These are phyloP conservation scores for Myxocyprinus asiaticus DNA, from an alignment of 2,113 vertebrate species.

Conservation along the genomic window DNA sequence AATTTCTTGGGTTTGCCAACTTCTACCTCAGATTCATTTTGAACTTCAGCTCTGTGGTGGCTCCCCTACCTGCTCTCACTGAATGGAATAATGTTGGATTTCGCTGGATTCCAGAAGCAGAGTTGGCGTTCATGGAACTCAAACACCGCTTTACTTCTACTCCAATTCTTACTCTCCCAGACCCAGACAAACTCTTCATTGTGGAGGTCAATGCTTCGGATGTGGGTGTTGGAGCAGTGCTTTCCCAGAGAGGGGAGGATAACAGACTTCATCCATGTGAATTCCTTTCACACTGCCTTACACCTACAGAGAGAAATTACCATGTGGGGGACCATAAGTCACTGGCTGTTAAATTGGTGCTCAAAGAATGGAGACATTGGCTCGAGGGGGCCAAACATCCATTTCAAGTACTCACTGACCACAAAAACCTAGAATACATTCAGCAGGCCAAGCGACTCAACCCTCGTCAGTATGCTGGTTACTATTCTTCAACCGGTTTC, in stretches of 20 bases:
- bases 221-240: not conserved
- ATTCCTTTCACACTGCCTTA: too few relatives aligned
- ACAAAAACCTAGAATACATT: not conserved
- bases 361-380: not conserved
- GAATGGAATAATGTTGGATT: too few relatives aligned
- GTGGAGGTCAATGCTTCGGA: not conserved
- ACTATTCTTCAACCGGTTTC: not conserved
- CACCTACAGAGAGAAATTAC: not conserved
- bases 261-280: too few relatives aligned
- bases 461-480: not conserved
- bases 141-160: too few relatives aligned
- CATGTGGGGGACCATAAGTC: not conserved
- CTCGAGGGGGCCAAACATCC: not conserved
- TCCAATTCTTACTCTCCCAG: too few relatives aligned
- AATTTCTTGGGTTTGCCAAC: too few relatives aligned
- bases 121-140: too few relatives aligned
- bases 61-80: too few relatives aligned
- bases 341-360: not conserved
- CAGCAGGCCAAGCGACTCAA: not conserved
- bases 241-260: not conserved
- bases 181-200: too few relatives aligned
- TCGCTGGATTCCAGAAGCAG: too few relatives aligned
- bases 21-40: too few relatives aligned
- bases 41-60: too few relatives aligned
- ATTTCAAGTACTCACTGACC: not conserved